These are phyloP conservation scores for Cyanoliseus patagonus DNA, from an alignment of 2,113 vertebrate species.

Conservation along the genomic window DNA sequence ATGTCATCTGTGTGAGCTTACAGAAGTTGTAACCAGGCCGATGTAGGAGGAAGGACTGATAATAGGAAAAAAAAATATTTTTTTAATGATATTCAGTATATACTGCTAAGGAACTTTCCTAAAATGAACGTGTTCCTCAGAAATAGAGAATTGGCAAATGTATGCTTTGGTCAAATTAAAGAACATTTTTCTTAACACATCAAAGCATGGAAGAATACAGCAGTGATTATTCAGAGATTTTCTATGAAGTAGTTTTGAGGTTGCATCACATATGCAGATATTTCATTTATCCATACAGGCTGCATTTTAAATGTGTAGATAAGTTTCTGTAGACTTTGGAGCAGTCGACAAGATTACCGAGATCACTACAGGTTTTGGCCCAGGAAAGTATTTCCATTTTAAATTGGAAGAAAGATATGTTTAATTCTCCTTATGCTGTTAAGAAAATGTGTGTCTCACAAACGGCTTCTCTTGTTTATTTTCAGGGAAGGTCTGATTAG, in stretches of 20 bases:
- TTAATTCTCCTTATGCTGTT: neutral
- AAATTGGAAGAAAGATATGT: neutral
- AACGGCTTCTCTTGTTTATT: slow-evolving; percentile 7
- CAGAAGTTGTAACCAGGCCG: neutral
- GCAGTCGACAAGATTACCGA: neutral
- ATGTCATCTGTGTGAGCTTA: neutral
- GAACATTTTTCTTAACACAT: neutral
- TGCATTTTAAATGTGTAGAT: neutral
- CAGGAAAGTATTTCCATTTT: neutral
- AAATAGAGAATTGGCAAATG: neutral
- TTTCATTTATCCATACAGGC: neutral
- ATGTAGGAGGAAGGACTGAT: neutral
- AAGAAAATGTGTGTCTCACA: neutral
- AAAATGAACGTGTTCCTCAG: neutral
- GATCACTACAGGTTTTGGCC: neutral
- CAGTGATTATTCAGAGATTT: neutral
- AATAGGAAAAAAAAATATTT: neutral
- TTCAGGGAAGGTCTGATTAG: slow-evolving; percentile 90
- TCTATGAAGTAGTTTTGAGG: neutral
- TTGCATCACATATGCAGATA: neutral
- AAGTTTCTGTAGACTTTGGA: neutral
- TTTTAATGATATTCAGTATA: neutral
- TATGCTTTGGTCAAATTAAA: neutral
- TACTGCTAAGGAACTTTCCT: neutral
- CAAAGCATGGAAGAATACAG: neutral